phyloP scores from a whole-genome alignment of 2,797 vertebrate species.

The Protonibea diacanthus region DNA sequence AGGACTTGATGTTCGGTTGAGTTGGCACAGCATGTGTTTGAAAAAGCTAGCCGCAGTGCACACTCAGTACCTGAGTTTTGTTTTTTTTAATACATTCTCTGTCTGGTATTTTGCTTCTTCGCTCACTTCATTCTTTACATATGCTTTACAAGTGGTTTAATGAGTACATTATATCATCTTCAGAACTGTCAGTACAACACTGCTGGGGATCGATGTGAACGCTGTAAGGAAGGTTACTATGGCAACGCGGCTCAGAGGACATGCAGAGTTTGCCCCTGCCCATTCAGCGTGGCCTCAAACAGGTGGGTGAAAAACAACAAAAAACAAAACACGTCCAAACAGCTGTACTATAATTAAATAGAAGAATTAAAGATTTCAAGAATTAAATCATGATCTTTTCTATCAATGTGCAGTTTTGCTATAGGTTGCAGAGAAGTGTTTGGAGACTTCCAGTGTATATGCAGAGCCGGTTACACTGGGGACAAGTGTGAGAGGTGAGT shows the following conservation, averaged over 20 bases:
- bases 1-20: neutral
- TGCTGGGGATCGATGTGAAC: slow-evolving; percentile 92
- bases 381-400: slow-evolving; percentile 15
- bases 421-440: slow-evolving; percentile 86
- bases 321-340: neutral
- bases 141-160: slow-evolving; percentile 19
- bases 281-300: slow-evolving; percentile 83
- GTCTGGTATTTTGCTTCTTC: neutral
- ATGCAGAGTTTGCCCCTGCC: slow-evolving; percentile 91
- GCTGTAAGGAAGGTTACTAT: slow-evolving; percentile 92
- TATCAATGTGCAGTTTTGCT: slow-evolving; percentile 88
- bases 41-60: neutral
- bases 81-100: neutral
- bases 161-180: slow-evolving; percentile 47
- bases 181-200: slow-evolving; percentile 93
- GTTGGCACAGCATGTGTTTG: neutral
- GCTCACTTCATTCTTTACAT: neutral
- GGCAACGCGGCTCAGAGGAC: slow-evolving; percentile 84
- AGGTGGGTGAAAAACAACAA: slow-evolving; percentile 82
- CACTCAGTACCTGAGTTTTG: neutral
- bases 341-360: slow-evolving; percentile 5
- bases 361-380: neutral
- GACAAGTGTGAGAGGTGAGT: slow-evolving; percentile 90
- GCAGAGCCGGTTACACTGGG: slow-evolving; percentile 91
- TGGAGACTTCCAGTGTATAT: slow-evolving; percentile 88